Evolutionary conservation across 2,797 vertebrate genomes (phyloP), one percentile per base, ranked within the genome.

Genomic region (Anniella stebbinsi): DNA sequence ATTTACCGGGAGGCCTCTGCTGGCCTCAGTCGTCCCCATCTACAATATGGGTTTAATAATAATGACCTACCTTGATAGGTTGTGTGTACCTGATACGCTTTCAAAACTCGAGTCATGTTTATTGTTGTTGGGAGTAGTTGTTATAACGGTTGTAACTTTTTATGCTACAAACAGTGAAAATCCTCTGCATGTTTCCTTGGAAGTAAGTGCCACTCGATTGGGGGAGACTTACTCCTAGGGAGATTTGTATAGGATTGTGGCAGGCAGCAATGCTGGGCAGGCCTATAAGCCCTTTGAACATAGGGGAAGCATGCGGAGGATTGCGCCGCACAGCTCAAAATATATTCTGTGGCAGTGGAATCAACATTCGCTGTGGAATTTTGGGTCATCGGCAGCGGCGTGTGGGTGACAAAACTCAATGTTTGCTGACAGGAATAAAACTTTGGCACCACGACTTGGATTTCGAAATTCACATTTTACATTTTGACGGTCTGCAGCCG

Each of bases 341-440:
- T 21, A 51, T 41, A 70, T 3, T 4, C 30, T 17, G 17, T 13
- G 82, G 33, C 41, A 23, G 48, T 28, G 13, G 36, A 11, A 38
- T 57, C 33, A 30, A 69, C 67, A 72, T 48, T 13, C 67, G 11
- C 38, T 51, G 48, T 54, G 84, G 54, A 28, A 75, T 60, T 86
- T 86, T 12, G 36, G 84, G 57, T 57, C 48, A 7, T 73, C 57
- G 48, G 84, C 84, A 57, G 33, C 25, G 5, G 69, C 23, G 23
- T 38, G 70, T 75, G n/a, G n/a, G 70, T 86, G 84, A 86, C 45
- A 36, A 86, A 86, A 86, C 48, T 75, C 70, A 38, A 28, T 60
- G 41, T 86, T 86, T 86, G 84, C 84, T 57, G 84, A 38, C 21
- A 38, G n/a, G 84, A 86, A 57, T 41, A 36, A 86, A 86, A 38